phyloP scores from a whole-genome alignment of 2,888 invertebrate genomes.

The Encarsia formosa region DNA sequence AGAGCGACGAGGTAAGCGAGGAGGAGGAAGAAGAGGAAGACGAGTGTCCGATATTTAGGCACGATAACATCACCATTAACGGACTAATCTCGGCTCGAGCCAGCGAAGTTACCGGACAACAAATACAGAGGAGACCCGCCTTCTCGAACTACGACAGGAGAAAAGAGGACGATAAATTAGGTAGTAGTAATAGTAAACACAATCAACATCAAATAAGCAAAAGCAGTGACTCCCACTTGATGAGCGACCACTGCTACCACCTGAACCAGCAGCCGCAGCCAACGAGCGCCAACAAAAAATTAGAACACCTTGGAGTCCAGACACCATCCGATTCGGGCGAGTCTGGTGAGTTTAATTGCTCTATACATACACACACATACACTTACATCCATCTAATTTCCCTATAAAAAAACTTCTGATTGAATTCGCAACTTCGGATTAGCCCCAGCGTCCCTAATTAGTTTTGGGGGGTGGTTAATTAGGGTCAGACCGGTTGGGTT shows the following conservation, averaged over 20 bases:
- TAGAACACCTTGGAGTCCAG: conserved; percentile 72
- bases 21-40: conserved; percentile 27
- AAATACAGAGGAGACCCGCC: conserved; percentile 28
- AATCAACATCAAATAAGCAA: conserved; percentile 36
- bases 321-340: conserved; percentile 89
- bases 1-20: conserved; percentile 31
- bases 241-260: conserved; percentile 66
- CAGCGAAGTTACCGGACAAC: conserved; percentile 44
- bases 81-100: conserved; percentile 39
- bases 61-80: conserved; percentile 39
- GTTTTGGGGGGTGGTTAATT: too few relatives aligned
- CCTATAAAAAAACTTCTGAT: too few relatives aligned
- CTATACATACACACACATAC: too few relatives aligned
- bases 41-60: conserved; percentile 39
- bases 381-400: too few relatives aligned
- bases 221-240: conserved; percentile 36
- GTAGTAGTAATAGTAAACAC: conserved; percentile 14
- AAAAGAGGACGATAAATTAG: conserved; percentile 19
- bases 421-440: too few relatives aligned
- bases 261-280: conserved; percentile 50
- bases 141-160: conserved; percentile 16
- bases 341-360: conserved; percentile 41
- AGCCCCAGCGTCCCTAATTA: too few relatives aligned
- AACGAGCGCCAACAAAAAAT: conserved; percentile 48
- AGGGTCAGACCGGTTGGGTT: too few relatives aligned